Base-by-base conservation (phyloP, 2,113 vertebrate genomes). In the Dinomys branickii region DNA sequence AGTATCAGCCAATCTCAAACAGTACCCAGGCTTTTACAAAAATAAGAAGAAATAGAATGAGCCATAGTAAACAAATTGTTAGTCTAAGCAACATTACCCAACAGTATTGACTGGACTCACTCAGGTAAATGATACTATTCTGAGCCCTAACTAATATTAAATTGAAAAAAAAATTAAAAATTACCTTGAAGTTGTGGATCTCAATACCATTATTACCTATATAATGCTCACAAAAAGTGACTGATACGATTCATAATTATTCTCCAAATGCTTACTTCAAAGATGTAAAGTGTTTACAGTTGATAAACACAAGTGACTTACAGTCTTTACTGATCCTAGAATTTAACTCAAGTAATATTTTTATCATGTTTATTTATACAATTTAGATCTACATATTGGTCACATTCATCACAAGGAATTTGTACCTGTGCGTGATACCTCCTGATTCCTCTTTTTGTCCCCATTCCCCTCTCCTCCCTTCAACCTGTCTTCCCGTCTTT, bases 111-210 rank as follows among this genome's bases (percentile, higher is more conserved):
- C 52, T 19, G 17, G 2, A 52, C 28, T 28, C 26, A 41, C 8
- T 38, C 35, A 3, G 4, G 4, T 28, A 4, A 56, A 47, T 22
- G 6, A 16, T 16, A 33, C 7, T 9, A 33, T 19, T 9, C 8
- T 0, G 54, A 47, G n/a, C 52, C 50, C 67, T 3, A 13, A 17
- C 71, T 38, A 41, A 16, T 3, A 14, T 0, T 24, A 33, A 38
- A 9, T 1, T 0, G 6, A 78, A 91, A 47, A 22, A 26, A 7
- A 0, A 3, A 47, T 2, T 38, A 47, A n/a, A 1, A 35, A 33
- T 47, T 33, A 5, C 41, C 20, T 35, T 11, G 1, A 33, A 61
- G 54, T 33, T 6, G 12, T 20, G 33, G 7, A 20, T n/a, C 33
- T 71, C 33, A 10, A 9, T 19, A 63, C 22, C 73, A 9, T 19